Evolutionary conservation across 2,888 invertebrate genomes (phyloP), one percentile per base, ranked within the genome.

Genomic region (Ichneumoninae sp.): DNA sequence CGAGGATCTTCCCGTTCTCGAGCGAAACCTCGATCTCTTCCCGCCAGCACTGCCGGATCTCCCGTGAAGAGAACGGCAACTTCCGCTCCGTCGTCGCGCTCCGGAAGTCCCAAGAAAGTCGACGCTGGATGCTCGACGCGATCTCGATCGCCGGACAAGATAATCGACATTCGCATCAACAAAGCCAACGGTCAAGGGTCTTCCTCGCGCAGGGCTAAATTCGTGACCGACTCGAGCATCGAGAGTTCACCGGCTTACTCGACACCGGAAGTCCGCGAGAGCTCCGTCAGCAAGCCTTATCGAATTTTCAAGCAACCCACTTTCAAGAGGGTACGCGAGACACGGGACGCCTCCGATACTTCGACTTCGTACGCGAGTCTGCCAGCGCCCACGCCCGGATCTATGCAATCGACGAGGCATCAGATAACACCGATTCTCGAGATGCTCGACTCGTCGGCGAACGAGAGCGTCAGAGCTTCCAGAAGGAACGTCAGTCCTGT

Each of bases 301-400:
- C 84, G 86, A 4, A 81, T 90, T 26, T 81, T 86, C 1, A 86
- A 88, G 10, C 80, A 83, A 44, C 86, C 80, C 47, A 90, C 85
- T 0, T 66, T 83, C 33, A 83, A 85, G 63, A 81, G 63, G 74
- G 66, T 44, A 0, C 57, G 74, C n/a, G 83, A 85, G 8, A 79
- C 44, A 6, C 88, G 85, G 22, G 92, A 93, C 3, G 87, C 90
- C 1, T 93, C 94, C 1, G 93, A 93, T 19, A 89, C 92, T 2
- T 94, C 94, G 8, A 93, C 94, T 0, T 93, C 93, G 0, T 94
- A 92, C 60, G 91, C 91, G 4, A 93, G 93, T 87, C 91, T 91
- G n/a, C 93, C 93, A 7, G 80, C 89, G 0, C 33, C 86, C 3
- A 88, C 82, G 1, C 86, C 89, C 4, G 89, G 87, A 6, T 63